Evolutionary conservation across 2,113 vertebrate species (phyloP).

Genomic region (Saiga tatarica): DNA sequence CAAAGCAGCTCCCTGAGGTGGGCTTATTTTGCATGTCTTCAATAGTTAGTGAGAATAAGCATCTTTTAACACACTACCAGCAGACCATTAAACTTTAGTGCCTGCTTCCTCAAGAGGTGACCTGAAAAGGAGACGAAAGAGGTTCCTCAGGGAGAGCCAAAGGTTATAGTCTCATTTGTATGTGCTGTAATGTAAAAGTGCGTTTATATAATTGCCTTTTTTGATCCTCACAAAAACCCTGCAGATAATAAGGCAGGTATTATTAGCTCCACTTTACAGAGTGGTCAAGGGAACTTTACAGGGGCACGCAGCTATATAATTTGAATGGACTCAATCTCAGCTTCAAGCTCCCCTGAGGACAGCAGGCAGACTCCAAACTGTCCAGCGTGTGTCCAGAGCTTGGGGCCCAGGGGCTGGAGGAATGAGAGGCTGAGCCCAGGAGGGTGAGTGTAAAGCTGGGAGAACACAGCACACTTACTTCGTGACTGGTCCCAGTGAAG

Average conservation of each 20-base stretch:
- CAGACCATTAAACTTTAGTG: neutral
- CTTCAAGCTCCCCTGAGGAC: neutral
- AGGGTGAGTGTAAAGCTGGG: neutral
- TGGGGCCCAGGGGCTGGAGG: neutral
- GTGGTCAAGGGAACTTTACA: neutral
- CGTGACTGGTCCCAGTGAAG: constrained; percentile 81
- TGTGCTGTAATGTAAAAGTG: neutral
- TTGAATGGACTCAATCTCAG: neutral
- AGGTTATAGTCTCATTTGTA: neutral
- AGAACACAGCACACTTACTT: constrained; percentile 15
- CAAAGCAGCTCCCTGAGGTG: neutral
- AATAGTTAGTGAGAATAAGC: neutral
- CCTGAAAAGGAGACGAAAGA: neutral
- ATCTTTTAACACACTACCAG: neutral
- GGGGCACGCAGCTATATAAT: neutral
- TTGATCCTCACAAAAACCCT: neutral
- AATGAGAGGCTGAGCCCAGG: neutral
- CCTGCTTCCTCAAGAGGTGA: neutral
- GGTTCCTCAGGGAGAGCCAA: neutral
- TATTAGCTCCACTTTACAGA: neutral
- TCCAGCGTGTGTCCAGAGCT: neutral
- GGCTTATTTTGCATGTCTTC: neutral
- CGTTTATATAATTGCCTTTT: neutral
- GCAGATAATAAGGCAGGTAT: neutral
- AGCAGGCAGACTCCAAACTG: neutral